A percentile compares a stretch with the other conserved stretches of the same genome.
Conservation (phyloP, 2,113 vertebrate species). For the Mystacornis crossleyi region DNA sequence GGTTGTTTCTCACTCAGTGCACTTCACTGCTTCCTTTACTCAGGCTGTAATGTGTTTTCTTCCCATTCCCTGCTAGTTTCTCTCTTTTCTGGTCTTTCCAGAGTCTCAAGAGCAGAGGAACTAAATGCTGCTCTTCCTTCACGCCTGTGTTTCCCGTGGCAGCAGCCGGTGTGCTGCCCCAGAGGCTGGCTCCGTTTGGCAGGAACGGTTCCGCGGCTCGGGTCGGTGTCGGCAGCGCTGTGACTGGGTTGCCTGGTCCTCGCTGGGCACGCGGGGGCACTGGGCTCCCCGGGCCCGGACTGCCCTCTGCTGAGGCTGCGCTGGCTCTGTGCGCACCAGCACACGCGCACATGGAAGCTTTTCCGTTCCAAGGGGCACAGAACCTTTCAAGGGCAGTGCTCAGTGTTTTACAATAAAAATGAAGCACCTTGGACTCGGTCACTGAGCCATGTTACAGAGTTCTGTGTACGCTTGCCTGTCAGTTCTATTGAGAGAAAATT, state of each 20-base stretch:
- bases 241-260: background rate
- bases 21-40: background rate
- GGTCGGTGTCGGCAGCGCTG: fast-evolving
- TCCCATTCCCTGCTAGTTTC: background rate
- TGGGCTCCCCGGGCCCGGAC: background rate
- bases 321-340: background rate
- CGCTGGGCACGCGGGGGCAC: fast-evolving
- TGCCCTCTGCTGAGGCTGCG: fast-evolving
- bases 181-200: background rate
- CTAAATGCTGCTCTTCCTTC: background rate
- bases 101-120: background rate
- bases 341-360: fast-evolving
- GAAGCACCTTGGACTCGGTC: background rate
- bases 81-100: background rate
- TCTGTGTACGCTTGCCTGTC: background rate
- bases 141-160: fast-evolving
- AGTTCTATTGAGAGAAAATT: background rate
- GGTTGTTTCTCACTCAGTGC: background rate
- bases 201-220: background rate
- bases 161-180: background rate
- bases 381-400: background rate
- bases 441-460: background rate
- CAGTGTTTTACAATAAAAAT: background rate
- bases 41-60: background rate
- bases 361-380: background rate